A percentile compares a stretch with the other conserved stretches of the same genome.
These are phyloP conservation scores for Euzophera pinguis DNA, from an alignment of 2,888 invertebrate species.

Conservation along the genomic window DNA sequence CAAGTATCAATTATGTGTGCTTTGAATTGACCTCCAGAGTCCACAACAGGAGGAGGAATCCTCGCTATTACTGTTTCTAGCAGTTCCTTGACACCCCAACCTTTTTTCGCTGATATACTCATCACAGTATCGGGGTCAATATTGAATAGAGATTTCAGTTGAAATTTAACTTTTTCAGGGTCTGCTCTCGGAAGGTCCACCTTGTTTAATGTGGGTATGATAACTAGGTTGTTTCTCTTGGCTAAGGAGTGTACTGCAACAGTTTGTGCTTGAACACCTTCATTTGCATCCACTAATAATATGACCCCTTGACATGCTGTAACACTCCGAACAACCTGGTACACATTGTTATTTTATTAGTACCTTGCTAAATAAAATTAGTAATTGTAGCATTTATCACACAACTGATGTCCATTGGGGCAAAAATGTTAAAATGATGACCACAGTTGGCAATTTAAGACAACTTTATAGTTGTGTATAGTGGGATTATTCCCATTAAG, in stretches of 20 bases:
- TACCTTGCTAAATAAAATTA: no score
- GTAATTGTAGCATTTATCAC: no score
- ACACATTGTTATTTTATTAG: no score
- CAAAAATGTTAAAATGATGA: no score
- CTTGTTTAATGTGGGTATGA: slow-evolving; percentile 97
- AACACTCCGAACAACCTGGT: slow-evolving; percentile 89
- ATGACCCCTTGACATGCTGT: slow-evolving; percentile 97
- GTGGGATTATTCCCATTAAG: no score
- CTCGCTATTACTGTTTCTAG: slow-evolving; percentile 87
- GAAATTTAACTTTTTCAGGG: slow-evolving; percentile 89
- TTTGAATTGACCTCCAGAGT: slow-evolving; percentile 82
- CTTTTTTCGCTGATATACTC: slow-evolving; percentile 95
- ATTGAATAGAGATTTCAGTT: slow-evolving; percentile 90
- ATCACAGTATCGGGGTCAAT: slow-evolving; percentile 86
- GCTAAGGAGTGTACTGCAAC: slow-evolving; percentile 98
- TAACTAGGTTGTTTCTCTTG: slow-evolving; percentile 86
- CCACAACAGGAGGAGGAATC: slow-evolving; percentile 86
- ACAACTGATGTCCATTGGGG: no score
- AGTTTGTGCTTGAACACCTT: slow-evolving; percentile 98
- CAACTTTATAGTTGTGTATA: no score
- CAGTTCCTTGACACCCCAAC: slow-evolving; percentile 89
- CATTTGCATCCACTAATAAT: slow-evolving; percentile 96
- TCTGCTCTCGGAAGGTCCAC: slow-evolving; percentile 96
- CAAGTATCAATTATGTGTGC: slow-evolving; percentile 96
- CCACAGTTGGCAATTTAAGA: no score